A percentile compares a stretch with the other conserved stretches of the same genome.
These are phyloP conservation scores for Alloplasta piceator DNA, from an alignment of 2,888 invertebrate genomes.

Conservation along the genomic window DNA sequence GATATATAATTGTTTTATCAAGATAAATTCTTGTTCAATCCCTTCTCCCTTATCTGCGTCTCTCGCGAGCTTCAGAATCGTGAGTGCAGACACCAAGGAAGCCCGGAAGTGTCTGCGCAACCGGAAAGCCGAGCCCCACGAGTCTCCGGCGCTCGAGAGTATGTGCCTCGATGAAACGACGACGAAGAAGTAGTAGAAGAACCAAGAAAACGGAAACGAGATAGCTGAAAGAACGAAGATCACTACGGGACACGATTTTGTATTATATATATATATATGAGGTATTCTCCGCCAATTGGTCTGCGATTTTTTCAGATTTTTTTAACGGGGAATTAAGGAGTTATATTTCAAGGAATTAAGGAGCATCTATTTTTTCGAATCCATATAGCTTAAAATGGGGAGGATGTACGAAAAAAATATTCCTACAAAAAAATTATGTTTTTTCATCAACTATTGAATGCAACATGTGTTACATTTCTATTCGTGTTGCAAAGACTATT, in stretches of 20 bases:
- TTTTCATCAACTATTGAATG: too few relatives aligned
- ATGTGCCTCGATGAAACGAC: slow-evolving; percentile 10
- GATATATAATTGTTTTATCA: too few relatives aligned
- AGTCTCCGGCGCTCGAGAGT: slow-evolving; percentile 43
- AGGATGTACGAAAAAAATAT: too few relatives aligned
- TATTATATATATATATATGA: slow-evolving; percentile 15
- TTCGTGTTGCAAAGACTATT: too few relatives aligned
- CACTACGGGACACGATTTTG: slow-evolving; percentile 8
- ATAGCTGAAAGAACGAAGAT: slow-evolving; percentile 33
- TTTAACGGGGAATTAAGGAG: too few relatives aligned
- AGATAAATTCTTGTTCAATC: background rate
- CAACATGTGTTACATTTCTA: too few relatives aligned
- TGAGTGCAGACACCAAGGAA: slow-evolving; percentile 63
- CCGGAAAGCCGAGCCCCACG: slow-evolving; percentile 67
- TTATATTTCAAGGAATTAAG: too few relatives aligned
- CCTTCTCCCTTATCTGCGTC: slow-evolving; percentile 1
- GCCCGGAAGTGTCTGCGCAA: slow-evolving; percentile 70
- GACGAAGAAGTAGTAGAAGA: slow-evolving; percentile 20
- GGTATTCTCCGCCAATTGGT: too few relatives aligned
- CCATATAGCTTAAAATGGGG: too few relatives aligned
- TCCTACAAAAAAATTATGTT: too few relatives aligned
- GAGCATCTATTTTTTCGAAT: too few relatives aligned
- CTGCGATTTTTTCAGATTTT: too few relatives aligned
- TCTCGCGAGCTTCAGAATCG: slow-evolving; percentile 26
- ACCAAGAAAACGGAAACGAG: slow-evolving; percentile 2